Evolutionary conservation across 2,113 vertebrate species (phyloP).

Genomic region (Oophaga pumilio): DNA sequence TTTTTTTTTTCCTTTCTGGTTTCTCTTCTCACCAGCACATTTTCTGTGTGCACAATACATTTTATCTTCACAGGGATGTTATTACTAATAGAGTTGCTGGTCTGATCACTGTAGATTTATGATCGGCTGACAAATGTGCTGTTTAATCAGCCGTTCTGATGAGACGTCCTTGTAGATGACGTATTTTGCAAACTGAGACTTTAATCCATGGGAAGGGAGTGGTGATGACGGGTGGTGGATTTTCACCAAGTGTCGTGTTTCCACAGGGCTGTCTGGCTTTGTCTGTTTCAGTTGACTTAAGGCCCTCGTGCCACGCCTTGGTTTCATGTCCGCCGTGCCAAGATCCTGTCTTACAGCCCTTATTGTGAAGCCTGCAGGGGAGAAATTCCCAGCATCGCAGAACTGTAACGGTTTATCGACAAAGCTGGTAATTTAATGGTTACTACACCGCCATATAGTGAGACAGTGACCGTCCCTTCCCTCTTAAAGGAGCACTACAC

Average conservation of each 20-base stretch:
- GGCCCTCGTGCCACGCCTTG: conserved; percentile 14
- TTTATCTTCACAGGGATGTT: neutral
- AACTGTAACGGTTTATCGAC: conserved; percentile 10
- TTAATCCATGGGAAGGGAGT: conserved; percentile 23
- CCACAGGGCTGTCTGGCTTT: conserved; percentile 13
- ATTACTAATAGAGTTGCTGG: neutral
- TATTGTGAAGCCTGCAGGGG: conserved; percentile 17
- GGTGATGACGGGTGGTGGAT: conserved; percentile 17
- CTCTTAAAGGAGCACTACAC: neutral
- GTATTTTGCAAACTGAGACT: neutral
- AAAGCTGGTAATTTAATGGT: neutral
- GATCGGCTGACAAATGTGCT: too few relatives aligned
- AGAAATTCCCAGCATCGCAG: neutral
- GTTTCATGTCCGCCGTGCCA: neutral
- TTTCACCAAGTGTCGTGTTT: conserved; percentile 33
- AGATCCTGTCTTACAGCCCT: conserved; percentile 8
- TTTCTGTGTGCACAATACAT: neutral
- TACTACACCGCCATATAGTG: neutral
- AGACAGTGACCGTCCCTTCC: neutral
- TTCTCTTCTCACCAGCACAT: neutral
- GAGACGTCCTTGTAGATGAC: neutral
- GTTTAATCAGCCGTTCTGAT: too few relatives aligned
- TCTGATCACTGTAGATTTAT: too few relatives aligned
- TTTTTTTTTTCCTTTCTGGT: neutral
- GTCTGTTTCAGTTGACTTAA: conserved; percentile 16